Evolutionary conservation across 2,888 invertebrate species (phyloP), one percentile per base, ranked within the genome.

Genomic region (Trisateles emortualis): DNA sequence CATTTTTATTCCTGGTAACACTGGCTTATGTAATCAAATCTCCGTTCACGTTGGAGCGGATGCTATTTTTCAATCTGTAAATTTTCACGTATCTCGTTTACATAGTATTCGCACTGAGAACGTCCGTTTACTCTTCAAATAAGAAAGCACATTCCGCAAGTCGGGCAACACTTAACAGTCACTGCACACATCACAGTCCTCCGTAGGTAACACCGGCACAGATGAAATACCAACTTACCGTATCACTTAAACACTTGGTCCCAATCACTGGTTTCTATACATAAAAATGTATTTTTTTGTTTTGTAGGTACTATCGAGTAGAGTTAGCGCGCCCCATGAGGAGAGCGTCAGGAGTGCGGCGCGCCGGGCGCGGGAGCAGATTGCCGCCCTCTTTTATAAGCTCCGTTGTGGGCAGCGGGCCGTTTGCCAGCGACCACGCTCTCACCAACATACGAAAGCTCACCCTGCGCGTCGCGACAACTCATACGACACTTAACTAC

Each of bases 211-310:
- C 89, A 88, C 89, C 75, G 69, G 75, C 84, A 83, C 86, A 57
- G 65, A 48, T 51, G 58, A 43, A 62, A 79, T 79, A 84, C 76
- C 58, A 83, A 89, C 92, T 92, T 92, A 92, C 92, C 92, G 91
- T 91, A 82, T 89, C 92, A 92, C 92, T 91, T 81, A 81, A 84
- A 87, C 89, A 92, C 92, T 92, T 91, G 90, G 90, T 92, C 90
- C 91, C 90, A 80, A 79, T 86, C 76, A 85, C 85, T 82, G 79
- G 81, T 85, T 77, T 77, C 61, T 72, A 83, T 83, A 83, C 83
- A 86, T 85, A 79, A 71, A 79, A 80, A 81, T 80, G 76, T 81
- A 82, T 84, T 81, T 79, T 22, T 83, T 83, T 74, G 72, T 79
- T 76, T 76, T 77, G 74, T 84, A 77, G 79, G 81, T 82, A 86